Conservation (phyloP, 2,113 vertebrate genomes). For the Prolemur simus region DNA sequence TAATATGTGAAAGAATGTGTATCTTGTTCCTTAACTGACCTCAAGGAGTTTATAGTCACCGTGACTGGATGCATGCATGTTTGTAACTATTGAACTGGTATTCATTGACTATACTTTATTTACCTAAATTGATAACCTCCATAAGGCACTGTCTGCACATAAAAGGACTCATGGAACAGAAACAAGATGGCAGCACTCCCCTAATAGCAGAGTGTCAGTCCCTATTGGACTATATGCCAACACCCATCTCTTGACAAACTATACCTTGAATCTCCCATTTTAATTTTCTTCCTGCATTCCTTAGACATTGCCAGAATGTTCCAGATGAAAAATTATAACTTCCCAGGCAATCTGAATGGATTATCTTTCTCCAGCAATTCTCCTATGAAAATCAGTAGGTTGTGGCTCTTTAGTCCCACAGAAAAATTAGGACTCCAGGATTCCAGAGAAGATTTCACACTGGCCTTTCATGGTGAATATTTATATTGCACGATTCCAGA, state of each 20-base stretch:
- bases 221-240: rapidly evolving
- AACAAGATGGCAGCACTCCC: not conserved
- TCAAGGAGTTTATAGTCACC: not conserved
- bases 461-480: not conserved
- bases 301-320: not conserved
- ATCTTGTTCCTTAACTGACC: not conserved
- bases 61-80: not conserved
- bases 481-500: not conserved
- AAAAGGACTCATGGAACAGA: not conserved
- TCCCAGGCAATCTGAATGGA: not conserved
- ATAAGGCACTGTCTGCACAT: not conserved
- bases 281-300: not conserved
- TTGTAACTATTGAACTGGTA: not conserved
- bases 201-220: rapidly evolving
- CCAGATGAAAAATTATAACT: not conserved
- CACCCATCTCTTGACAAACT: not conserved
- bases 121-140: not conserved
- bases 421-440: not conserved
- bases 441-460: not conserved
- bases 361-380: not conserved
- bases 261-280: not conserved
- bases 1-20: not conserved
- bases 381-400: not conserved
- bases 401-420: not conserved
- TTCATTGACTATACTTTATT: not conserved